Conservation (phyloP, 2,888 invertebrate species). For the Cenopis cana region DNA sequence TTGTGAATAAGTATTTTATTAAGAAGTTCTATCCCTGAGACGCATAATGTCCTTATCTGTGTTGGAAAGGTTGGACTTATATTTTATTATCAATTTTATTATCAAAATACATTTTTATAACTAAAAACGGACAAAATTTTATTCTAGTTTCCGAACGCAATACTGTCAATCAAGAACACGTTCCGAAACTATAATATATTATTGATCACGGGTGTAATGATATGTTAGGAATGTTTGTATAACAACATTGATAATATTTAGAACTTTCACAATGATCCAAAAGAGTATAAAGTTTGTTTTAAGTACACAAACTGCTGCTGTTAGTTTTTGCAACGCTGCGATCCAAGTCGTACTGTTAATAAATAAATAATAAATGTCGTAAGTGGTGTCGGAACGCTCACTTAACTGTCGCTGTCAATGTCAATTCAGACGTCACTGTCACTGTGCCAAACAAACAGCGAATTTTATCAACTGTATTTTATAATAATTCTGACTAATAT, state of each 20-base stretch:
- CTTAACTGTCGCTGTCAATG: slow-evolving; percentile 10
- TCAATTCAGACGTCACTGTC: neutral
- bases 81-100: no score
- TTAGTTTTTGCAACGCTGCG: neutral
- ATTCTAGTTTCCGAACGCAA: slow-evolving; percentile 6
- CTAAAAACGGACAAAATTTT: neutral
- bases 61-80: no score
- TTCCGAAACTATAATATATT: neutral
- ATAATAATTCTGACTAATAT: neutral
- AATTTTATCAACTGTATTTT: neutral
- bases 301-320: no score
- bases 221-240: neutral
- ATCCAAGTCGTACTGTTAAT: no score
- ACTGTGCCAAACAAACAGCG: no score
- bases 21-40: no score
- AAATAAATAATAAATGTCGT: no score
- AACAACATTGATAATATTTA: no score
- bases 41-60: no score
- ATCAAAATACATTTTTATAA: no score
- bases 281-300: no score
- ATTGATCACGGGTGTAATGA: neutral
- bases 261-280: neutral
- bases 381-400: slow-evolving; percentile 3
- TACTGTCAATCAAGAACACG: slow-evolving; percentile 1
- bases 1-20: no score